Percentiles rank a stretch among this genome's conserved stretches.
Evolutionary conservation across 2,797 vertebrate genomes (phyloP).

Genomic region (Mormyrus hasselquistii): DNA sequence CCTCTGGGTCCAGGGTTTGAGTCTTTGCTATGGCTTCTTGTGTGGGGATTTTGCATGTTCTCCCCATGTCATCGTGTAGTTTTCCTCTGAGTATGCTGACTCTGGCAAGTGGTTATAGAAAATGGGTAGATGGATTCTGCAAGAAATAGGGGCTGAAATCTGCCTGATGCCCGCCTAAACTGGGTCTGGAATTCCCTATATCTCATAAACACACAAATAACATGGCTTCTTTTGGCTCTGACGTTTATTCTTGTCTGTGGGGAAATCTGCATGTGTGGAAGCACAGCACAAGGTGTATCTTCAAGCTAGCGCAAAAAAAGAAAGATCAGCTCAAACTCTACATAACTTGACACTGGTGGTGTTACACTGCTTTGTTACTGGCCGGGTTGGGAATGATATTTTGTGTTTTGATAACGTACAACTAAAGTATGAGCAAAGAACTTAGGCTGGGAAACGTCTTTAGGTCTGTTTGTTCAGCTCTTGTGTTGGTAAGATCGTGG

Average conservation of each 20-base stretch:
- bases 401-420: background rate
- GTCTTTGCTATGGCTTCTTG: background rate
- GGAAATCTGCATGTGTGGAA: background rate
- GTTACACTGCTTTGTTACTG: background rate
- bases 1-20: background rate
- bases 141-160: too few species aligned
- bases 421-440: background rate
- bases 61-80: background rate
- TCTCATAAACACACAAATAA: background rate
- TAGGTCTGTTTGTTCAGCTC: slow-evolving; percentile 1
- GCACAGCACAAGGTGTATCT: background rate
- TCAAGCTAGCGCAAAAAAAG: background rate
- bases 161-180: background rate
- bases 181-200: background rate
- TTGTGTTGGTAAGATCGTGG: background rate
- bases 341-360: background rate
- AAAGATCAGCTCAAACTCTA: background rate
- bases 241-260: background rate
- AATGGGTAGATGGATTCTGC: too few species aligned
- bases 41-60: background rate
- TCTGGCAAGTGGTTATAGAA: too few species aligned
- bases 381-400: background rate
- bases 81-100: background rate
- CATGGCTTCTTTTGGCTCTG: background rate
- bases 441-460: background rate